A percentile compares a stretch with the other conserved stretches of the same genome.
phyloP scores from a whole-genome alignment of 2,888 invertebrate species.

The Scaptomyza cyrtandrae region DNA sequence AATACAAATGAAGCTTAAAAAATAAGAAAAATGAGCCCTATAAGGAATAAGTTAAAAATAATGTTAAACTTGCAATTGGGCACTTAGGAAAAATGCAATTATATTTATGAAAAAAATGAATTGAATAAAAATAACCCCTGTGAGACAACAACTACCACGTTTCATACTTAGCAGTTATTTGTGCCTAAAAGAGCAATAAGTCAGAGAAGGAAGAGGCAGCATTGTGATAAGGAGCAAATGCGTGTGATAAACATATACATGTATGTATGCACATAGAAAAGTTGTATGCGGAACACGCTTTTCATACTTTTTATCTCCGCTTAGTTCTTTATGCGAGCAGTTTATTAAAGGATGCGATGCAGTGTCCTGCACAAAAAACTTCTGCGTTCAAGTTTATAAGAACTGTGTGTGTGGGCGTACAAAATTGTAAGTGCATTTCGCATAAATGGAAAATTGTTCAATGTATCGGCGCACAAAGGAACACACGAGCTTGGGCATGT shows the following conservation, averaged over 20 bases:
- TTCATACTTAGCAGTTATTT: slow-evolving; percentile 13
- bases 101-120: slow-evolving; percentile 34
- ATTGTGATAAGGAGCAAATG: slow-evolving; percentile 1
- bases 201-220: slow-evolving; percentile 1
- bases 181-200: slow-evolving; percentile 22
- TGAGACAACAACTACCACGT: too few relatives aligned
- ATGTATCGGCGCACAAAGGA: slow-evolving; percentile 67
- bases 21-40: slow-evolving; percentile 37
- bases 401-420: slow-evolving; percentile 4
- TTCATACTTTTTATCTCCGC: slow-evolving; percentile 52
- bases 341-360: slow-evolving; percentile 54
- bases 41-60: slow-evolving; percentile 3
- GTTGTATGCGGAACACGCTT: slow-evolving; percentile 52
- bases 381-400: slow-evolving; percentile 11
- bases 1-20: slow-evolving; percentile 53
- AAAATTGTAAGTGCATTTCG: slow-evolving; percentile 66
- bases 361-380: slow-evolving; percentile 43
- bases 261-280: slow-evolving; percentile 28
- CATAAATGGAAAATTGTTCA: slow-evolving; percentile 75
- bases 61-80: slow-evolving; percentile 9
- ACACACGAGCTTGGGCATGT: slow-evolving; percentile 13
- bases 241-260: neutral
- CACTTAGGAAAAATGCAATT: slow-evolving; percentile 30
- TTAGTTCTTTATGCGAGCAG: slow-evolving; percentile 43
- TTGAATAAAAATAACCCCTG: neutral